phyloP scores from a whole-genome alignment of 2,888 invertebrate genomes.

The Adelognathus sp. region DNA sequence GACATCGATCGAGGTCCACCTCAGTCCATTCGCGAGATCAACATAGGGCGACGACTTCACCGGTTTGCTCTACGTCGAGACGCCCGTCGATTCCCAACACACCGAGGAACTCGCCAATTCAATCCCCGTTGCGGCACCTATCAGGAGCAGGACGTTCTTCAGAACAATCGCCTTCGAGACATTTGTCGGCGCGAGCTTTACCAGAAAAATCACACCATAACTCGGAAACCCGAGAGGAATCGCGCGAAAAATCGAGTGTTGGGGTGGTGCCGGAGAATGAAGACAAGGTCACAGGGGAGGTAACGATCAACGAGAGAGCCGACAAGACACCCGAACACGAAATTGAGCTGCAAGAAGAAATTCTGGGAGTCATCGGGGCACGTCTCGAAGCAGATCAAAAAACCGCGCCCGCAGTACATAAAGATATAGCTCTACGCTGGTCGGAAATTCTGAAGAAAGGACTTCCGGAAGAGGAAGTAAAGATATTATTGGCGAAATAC shows the following conservation, averaged over 20 bases:
- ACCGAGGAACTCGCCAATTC: too few relatives aligned
- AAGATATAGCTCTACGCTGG: conserved; percentile 45
- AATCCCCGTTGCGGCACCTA: too few relatives aligned
- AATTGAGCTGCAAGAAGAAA: conserved; percentile 28
- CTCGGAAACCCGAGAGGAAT: neutral
- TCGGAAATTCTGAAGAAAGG: conserved; percentile 43
- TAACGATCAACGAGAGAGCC: neutral
- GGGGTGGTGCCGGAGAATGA: neutral
- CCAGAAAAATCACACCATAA: neutral
- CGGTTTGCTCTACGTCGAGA: too few relatives aligned
- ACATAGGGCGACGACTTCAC: too few relatives aligned
- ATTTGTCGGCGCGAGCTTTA: neutral
- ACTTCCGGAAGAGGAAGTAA: conserved; percentile 40
- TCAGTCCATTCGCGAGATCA: too few relatives aligned
- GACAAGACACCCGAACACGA: conserved; percentile 35
- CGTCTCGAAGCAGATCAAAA: conserved; percentile 35
- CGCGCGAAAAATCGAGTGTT: neutral
- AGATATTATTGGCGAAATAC: conserved; percentile 36
- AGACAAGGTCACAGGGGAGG: neutral
- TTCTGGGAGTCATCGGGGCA: conserved; percentile 30
- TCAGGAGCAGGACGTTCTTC: too few relatives aligned
- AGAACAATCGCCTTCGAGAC: neutral
- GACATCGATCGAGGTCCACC: too few relatives aligned
- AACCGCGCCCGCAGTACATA: conserved; percentile 27
- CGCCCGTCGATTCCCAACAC: too few relatives aligned